Evolutionary conservation across 2,113 vertebrate genomes (phyloP).

Genomic region (Lanius collurio): DNA sequence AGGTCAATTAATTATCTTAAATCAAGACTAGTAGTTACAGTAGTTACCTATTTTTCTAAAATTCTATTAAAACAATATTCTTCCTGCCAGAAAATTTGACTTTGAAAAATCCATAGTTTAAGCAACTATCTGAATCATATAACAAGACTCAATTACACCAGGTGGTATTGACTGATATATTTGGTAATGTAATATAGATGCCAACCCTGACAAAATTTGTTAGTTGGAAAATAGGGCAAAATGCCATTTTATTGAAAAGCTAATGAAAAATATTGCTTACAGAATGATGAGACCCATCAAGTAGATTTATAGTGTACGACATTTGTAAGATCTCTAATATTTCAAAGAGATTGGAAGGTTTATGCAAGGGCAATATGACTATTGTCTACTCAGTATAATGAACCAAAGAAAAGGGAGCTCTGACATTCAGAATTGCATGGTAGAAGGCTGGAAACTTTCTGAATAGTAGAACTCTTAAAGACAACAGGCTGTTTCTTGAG

Average conservation of each 20-base stretch:
- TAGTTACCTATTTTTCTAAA: slow-evolving; percentile 36
- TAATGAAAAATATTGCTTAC: slow-evolving; percentile 64
- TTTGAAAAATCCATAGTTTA: slow-evolving; percentile 51
- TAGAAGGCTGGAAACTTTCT: not conserved
- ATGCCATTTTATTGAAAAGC: slow-evolving; percentile 50
- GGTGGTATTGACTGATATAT: slow-evolving; percentile 58
- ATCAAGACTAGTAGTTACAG: not conserved
- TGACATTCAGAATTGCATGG: not conserved
- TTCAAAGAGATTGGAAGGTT: not conserved
- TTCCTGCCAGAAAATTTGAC: slow-evolving; percentile 50
- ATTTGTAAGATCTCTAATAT: not conserved
- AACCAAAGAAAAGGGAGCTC: not conserved
- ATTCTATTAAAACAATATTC: slow-evolving; percentile 44
- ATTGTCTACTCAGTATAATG: not conserved
- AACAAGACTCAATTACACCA: slow-evolving; percentile 50
- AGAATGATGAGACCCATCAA: slow-evolving; percentile 41
- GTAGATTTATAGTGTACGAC: slow-evolving; percentile 3
- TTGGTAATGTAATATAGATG: slow-evolving; percentile 68
- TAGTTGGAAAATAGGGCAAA: slow-evolving; percentile 63
- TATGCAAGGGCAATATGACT: not conserved
- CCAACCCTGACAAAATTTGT: slow-evolving; percentile 59
- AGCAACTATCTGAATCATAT: slow-evolving; percentile 39
- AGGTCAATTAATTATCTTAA: slow-evolving; percentile 42
- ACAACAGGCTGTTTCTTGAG: not conserved
- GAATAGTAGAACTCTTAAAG: not conserved